A percentile compares a stretch with the other conserved stretches of the same genome.
phyloP scores from a whole-genome alignment of 2,888 invertebrate genomes.

The Octodonta nipae region DNA sequence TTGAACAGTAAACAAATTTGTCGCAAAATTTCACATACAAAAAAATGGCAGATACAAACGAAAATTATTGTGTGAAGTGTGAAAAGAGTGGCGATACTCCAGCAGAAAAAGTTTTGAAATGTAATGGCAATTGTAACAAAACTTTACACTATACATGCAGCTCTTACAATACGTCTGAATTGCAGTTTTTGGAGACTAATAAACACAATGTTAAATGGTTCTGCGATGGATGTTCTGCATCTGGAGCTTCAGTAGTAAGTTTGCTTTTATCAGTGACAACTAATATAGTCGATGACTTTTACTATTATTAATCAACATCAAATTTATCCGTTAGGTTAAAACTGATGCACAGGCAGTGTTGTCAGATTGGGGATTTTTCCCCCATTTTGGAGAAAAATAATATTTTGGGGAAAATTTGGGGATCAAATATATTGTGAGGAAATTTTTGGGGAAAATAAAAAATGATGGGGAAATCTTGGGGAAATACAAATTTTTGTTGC shows the following conservation, averaged over 20 bases:
- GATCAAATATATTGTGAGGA: no score
- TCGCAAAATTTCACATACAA: background rate
- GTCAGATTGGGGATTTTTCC: no score
- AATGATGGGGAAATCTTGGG: no score
- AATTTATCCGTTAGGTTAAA: no score
- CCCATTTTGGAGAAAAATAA: no score
- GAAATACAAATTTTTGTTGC: no score
- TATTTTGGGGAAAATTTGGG: no score
- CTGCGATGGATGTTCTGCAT: slow-evolving; percentile 18
- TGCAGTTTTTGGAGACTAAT: slow-evolving; percentile 20
- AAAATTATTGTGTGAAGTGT: slow-evolving; percentile 24
- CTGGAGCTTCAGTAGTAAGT: slow-evolving; percentile 3
- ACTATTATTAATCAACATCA: no score
- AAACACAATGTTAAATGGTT: slow-evolving; percentile 22
- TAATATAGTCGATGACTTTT: no score
- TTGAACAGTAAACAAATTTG: background rate
- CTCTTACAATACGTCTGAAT: slow-evolving; percentile 17
- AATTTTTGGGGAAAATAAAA: no score
- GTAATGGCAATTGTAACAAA: slow-evolving; percentile 19
- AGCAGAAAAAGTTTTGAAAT: slow-evolving; percentile 18
- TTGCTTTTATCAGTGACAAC: no score
- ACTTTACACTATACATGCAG: slow-evolving; percentile 21
- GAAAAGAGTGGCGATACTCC: slow-evolving; percentile 12
- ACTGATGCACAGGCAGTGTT: no score
- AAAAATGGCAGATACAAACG: slow-evolving; percentile 17